These are phyloP conservation scores for Eclectus roratus DNA, from an alignment of 2,113 vertebrate genomes.

Conservation along the genomic window DNA sequence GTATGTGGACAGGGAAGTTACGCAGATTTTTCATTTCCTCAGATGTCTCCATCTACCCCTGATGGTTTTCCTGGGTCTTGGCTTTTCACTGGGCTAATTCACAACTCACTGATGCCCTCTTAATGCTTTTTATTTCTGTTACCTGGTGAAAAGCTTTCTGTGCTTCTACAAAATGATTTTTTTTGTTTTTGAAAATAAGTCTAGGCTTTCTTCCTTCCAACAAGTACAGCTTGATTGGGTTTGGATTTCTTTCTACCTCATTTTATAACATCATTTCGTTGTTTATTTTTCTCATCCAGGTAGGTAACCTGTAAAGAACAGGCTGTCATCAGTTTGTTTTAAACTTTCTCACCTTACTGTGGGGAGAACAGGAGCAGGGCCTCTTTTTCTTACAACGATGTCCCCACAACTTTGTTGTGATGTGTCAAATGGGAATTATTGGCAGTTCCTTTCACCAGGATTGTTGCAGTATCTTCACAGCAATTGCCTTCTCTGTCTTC, in stretches of 20 bases:
- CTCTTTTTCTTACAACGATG: neutral
- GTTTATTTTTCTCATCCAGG: neutral
- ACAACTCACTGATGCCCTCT: neutral
- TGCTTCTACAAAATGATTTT: neutral
- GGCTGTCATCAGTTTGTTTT: neutral
- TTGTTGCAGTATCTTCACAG: neutral
- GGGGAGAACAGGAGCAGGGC: neutral
- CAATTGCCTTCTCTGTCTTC: neutral
- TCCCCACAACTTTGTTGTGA: neutral
- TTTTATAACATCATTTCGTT: neutral
- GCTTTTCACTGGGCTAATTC: neutral
- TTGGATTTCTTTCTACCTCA: neutral
- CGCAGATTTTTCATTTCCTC: neutral
- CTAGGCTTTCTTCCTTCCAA: neutral
- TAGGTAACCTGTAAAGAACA: neutral
- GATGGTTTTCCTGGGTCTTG: neutral
- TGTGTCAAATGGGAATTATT: neutral
- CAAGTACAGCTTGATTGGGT: neutral
- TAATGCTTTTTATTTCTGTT: neutral
- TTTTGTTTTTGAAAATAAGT: neutral
- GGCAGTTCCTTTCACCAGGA: neutral
- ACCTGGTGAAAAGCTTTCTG: neutral
- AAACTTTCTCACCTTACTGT: rapidly evolving
- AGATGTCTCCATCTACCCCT: neutral
- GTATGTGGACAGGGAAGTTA: neutral